These are phyloP conservation scores for Margaritifera margaritifera DNA, from an alignment of 2,888 invertebrate species.

Conservation along the genomic window DNA sequence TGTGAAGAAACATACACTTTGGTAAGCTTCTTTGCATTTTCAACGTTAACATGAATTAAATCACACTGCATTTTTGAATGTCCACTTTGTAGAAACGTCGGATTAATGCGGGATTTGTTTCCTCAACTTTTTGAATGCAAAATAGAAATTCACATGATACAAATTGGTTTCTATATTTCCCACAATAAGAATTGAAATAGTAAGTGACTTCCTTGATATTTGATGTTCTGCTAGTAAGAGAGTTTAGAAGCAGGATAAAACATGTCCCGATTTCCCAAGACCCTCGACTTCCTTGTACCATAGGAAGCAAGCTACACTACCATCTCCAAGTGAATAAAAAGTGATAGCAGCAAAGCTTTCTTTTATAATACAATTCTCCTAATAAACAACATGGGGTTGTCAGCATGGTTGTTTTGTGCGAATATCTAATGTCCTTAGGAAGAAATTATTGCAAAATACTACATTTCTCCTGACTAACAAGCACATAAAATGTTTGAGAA, in stretches of 20 bases:
- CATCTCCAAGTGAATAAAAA: slow-evolving; percentile 11
- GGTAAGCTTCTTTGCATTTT: neutral
- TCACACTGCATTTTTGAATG: neutral
- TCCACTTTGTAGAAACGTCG: neutral
- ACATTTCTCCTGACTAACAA: no score
- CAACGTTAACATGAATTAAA: neutral
- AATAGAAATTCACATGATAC: neutral
- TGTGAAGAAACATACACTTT: no score
- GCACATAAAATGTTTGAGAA: no score
- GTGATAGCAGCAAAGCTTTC: slow-evolving; percentile 15
- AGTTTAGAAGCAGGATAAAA: slow-evolving; percentile 4
- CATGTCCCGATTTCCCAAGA: slow-evolving; percentile 20
- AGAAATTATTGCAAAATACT: no score
- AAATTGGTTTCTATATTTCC: no score
- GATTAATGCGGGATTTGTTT: neutral
- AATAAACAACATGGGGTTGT: slow-evolving; percentile 21
- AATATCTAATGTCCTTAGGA: no score
- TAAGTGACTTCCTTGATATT: neutral
- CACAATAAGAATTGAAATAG: neutral
- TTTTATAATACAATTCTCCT: no score
- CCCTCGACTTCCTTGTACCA: slow-evolving; percentile 18
- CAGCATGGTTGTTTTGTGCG: no score
- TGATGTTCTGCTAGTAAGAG: neutral
- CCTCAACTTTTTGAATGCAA: slow-evolving; percentile 2
- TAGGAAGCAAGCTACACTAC: slow-evolving; percentile 14